Evolutionary conservation across 2,113 vertebrate genomes (phyloP).

Genomic region (Triplophysa tibetana): DNA sequence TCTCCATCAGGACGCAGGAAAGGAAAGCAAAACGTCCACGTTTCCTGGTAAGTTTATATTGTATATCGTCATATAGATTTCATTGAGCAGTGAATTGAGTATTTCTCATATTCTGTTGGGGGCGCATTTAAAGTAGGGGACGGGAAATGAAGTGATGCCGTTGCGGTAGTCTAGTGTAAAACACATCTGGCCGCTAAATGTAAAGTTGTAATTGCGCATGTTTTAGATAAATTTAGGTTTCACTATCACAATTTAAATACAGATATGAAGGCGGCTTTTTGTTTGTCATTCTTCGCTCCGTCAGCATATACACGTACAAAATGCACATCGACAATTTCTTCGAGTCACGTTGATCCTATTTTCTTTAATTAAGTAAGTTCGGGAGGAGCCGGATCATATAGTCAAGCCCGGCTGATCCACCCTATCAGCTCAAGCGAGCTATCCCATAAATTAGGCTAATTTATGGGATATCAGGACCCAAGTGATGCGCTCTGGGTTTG

Average conservation of each 20-base stretch:
- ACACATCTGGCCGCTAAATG: neutral
- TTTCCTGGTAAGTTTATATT: constrained; percentile 13
- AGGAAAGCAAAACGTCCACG: neutral
- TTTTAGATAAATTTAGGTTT: neutral
- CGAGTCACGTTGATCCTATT: neutral
- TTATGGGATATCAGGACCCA: too few species aligned
- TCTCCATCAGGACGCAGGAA: neutral
- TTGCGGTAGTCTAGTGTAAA: neutral
- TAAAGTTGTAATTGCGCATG: neutral
- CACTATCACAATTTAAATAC: neutral
- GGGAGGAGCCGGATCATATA: too few species aligned
- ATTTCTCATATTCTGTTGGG: too few species aligned
- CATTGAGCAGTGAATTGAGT: too few species aligned
- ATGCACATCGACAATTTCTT: too few species aligned
- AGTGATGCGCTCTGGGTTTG: too few species aligned
- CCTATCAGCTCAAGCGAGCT: too few species aligned
- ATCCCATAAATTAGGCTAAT: too few species aligned
- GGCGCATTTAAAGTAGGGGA: neutral
- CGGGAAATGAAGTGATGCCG: neutral
- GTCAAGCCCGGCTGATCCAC: too few species aligned
- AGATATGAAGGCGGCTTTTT: neutral
- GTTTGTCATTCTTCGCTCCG: neutral
- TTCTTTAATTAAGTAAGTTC: neutral
- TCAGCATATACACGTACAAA: neutral
- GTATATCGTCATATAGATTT: neutral